These are phyloP conservation scores for Falco berigora DNA, from an alignment of 2,797 vertebrate genomes.

Conservation along the genomic window DNA sequence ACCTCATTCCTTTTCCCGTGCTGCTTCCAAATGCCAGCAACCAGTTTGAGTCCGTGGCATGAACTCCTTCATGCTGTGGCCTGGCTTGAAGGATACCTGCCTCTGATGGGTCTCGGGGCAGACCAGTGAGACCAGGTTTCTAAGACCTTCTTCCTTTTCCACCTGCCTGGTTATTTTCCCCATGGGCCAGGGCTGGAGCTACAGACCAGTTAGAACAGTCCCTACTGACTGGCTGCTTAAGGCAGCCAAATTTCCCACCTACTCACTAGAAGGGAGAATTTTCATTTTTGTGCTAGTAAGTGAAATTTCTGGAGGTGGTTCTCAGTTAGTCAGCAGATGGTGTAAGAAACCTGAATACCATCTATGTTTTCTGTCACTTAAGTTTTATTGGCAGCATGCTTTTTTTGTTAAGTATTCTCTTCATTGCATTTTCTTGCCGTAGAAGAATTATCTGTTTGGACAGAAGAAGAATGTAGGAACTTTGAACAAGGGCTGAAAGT, in stretches of 20 bases:
- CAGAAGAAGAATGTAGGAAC: slow-evolving; percentile 93
- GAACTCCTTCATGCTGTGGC: not conserved
- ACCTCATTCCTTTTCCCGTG: not conserved
- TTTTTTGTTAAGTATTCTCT: not conserved
- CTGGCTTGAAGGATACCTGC: not conserved
- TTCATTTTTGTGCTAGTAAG: not conserved
- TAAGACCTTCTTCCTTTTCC: not conserved
- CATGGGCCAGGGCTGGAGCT: not conserved
- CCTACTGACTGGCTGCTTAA: not conserved
- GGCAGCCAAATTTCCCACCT: not conserved
- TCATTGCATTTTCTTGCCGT: not conserved
- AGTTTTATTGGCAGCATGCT: not conserved
- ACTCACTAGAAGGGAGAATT: not conserved
- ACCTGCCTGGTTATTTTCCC: not conserved
- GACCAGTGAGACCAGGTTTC: not conserved
- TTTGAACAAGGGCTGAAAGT: slow-evolving; percentile 94
- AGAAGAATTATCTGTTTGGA: slow-evolving; percentile 97
- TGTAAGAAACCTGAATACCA: not conserved
- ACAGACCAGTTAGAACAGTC: accelerated
- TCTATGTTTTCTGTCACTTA: not conserved
- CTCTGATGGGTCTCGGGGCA: not conserved
- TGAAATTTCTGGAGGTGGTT: not conserved
- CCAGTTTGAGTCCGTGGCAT: not conserved
- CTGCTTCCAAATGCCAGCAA: not conserved
- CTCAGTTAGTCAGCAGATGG: not conserved